Base-by-base conservation (phyloP, 1,140 invertebrate species). In the Drosophila suzukii region DNA sequence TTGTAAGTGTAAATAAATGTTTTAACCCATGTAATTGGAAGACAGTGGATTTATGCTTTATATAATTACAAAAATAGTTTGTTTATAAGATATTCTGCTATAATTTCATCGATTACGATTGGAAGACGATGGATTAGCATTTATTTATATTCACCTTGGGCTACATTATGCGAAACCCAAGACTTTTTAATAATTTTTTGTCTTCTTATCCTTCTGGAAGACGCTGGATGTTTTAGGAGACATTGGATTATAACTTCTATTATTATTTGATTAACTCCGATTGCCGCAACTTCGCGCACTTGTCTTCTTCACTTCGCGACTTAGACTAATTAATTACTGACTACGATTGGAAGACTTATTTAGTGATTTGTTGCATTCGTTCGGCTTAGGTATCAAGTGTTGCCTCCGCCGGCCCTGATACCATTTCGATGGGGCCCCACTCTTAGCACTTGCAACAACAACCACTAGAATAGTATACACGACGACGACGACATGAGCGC, bases 321-420 rank as follows among this genome's bases (percentile, higher is more conserved):
- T 85, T 73, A 59, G 62, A 73, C 81, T 84, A 81, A 51, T 70
- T 72, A 78, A 75, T 73, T 86, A 86, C 62, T 10, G 44, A 61
- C 84, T 86, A 88, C 30, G 78, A 70, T 83, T 91, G 90, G 90
- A 91, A 91, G 90, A 91, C 90, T 91, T 88, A 68, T 77, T 91
- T 75, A 91, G 90, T 91, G 90, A 91, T 91, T 91, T 91, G 89
- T 91, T 91, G 80, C 75, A 81, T 85, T 85, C 41, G 71, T 86
- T 81, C 39, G 68, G 57, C 38, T 72, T 57, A 66, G 66, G 63
- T 78, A 75, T 78, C 60, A 66, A 46, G 65, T 55, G 30, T 57
- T 51, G 38, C 24, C 38, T 34, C 20, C 8, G 39, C 39, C 24
- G 41, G 17, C 67, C 66, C 38, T 46, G 50, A 39, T 47, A 46